Evolutionary conservation across 2,113 vertebrate species (phyloP).

Genomic region (Tachysurus vachellii): DNA sequence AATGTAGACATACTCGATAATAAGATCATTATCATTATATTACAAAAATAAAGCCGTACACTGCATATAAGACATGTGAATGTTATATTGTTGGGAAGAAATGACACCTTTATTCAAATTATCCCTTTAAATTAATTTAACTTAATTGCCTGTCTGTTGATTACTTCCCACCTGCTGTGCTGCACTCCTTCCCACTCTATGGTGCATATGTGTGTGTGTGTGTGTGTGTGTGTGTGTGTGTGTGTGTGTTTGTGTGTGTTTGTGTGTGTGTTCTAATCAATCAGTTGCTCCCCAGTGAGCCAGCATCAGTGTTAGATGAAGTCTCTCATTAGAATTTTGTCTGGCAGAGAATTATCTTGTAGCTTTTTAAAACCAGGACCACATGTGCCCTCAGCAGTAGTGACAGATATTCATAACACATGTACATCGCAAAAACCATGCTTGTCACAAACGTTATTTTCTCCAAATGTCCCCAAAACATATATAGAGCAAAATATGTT

Average conservation of each 20-base stretch:
- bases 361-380: neutral
- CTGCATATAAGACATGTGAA: neutral
- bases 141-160: neutral
- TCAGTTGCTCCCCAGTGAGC: constrained; percentile 37
- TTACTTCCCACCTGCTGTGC: constrained; percentile 26
- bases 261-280: constrained; percentile 21
- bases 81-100: neutral
- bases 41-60: neutral
- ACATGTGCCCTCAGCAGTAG: neutral
- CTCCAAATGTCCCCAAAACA: neutral
- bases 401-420: neutral
- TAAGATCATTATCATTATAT: neutral
- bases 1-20: neutral
- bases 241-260: constrained; percentile 8
- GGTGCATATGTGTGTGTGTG: constrained; percentile 10
- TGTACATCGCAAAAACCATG: neutral
- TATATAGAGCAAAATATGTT: neutral
- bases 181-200: neutral
- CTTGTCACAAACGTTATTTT: neutral
- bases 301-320: constrained; percentile 36
- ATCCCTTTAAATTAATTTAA: neutral
- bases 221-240: constrained; percentile 37
- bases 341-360: constrained; percentile 9
- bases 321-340: constrained; percentile 25
- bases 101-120: neutral